Evolutionary conservation across 2,113 vertebrate genomes (phyloP).

Genomic region (Hiodon tergisus): DNA sequence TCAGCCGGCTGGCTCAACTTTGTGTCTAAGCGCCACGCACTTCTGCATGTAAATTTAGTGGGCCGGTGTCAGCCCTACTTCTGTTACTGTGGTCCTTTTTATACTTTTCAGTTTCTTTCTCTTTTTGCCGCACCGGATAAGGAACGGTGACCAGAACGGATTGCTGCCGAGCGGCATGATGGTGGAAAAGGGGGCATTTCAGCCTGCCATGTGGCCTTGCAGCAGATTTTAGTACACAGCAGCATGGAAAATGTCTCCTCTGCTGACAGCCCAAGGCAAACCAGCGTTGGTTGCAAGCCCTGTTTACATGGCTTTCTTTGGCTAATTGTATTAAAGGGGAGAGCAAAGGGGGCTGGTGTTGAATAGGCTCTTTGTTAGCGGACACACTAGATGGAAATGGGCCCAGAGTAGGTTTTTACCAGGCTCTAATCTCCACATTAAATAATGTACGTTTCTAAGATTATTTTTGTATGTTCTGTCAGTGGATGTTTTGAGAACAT

Average conservation of each 20-base stretch:
- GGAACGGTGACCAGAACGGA: too few species aligned
- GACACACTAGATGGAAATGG: slow-evolving; percentile 63
- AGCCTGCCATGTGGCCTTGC: slow-evolving; percentile 23
- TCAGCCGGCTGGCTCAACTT: too few species aligned
- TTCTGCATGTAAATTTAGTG: too few species aligned
- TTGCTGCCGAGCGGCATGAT: too few species aligned
- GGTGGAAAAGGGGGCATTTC: too few species aligned
- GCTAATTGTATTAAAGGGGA: slow-evolving; percentile 61
- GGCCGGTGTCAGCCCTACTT: too few species aligned
- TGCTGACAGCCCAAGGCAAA: slow-evolving; percentile 38
- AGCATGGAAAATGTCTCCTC: slow-evolving; percentile 33
- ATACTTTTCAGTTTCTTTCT: too few species aligned
- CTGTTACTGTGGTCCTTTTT: too few species aligned
- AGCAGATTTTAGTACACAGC: slow-evolving; percentile 34
- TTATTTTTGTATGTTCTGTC: background rate
- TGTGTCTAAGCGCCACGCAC: too few species aligned
- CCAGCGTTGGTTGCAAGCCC: slow-evolving; percentile 39
- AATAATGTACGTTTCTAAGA: background rate
- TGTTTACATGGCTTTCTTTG: slow-evolving; percentile 67
- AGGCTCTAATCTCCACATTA: background rate
- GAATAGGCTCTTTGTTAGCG: slow-evolving; percentile 71
- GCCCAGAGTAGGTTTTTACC: slow-evolving; percentile 50
- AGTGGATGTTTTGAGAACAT: background rate
- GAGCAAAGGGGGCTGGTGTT: slow-evolving; percentile 32
- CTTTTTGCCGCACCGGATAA: too few species aligned